These are phyloP conservation scores for Tapirus indicus DNA, from an alignment of 2,797 vertebrate species.

Conservation along the genomic window DNA sequence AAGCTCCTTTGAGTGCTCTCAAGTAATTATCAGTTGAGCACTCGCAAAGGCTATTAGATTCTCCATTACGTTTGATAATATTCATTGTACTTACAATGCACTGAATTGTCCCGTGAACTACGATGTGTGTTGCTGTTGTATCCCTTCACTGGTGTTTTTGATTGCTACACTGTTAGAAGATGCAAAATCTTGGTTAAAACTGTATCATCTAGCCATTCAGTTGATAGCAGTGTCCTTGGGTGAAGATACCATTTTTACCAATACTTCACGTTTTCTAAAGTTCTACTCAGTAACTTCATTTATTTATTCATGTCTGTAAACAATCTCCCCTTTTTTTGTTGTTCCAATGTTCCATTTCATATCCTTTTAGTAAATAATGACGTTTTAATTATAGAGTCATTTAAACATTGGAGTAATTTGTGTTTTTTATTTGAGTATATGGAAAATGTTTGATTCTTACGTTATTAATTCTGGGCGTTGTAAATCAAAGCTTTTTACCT, in stretches of 20 bases:
- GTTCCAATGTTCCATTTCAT: not conserved
- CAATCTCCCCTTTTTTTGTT: not conserved
- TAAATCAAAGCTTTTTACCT: conserved; percentile 68
- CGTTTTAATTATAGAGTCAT: conserved; percentile 61
- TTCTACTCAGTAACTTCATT: not conserved
- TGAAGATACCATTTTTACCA: conserved; percentile 36
- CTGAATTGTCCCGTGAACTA: not conserved
- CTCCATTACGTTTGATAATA: not conserved
- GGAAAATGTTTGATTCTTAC: conserved; percentile 63
- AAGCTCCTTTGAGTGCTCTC: conserved; percentile 17
- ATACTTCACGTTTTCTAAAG: not conserved
- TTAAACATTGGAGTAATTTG: not conserved
- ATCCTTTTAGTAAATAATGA: conserved; percentile 65
- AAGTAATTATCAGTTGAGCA: not conserved
- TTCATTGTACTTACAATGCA: not conserved
- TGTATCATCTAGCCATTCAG: not conserved
- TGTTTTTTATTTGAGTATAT: conserved; percentile 29
- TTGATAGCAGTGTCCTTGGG: not conserved
- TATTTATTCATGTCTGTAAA: conserved; percentile 51
- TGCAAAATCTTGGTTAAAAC: not conserved
- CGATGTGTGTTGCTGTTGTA: not conserved
- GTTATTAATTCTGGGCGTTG: conserved; percentile 54
- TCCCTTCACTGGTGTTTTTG: not conserved
- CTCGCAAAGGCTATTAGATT: not conserved
- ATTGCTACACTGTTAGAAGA: not conserved